Evolutionary conservation across 2,113 vertebrate genomes (phyloP), one percentile per base, ranked within the genome.

Genomic region (Polypterus senegalus): DNA sequence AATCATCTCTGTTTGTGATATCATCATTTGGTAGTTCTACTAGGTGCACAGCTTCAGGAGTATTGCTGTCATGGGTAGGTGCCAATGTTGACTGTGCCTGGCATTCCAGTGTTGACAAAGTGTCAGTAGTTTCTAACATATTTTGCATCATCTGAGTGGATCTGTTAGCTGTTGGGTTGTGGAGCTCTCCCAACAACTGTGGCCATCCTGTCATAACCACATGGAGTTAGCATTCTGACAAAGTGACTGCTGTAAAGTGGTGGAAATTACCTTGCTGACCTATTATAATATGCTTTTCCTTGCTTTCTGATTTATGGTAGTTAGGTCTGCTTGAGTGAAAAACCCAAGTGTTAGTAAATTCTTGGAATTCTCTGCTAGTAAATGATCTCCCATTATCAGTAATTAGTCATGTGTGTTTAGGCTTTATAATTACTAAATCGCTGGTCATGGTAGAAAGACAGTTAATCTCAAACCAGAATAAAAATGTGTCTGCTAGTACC

Each of bases 91-190:
- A n/a, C n/a, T n/a, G n/a, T n/a, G n/a, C n/a, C n/a, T n/a, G n/a
- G n/a, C n/a, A n/a, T n/a, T n/a, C n/a, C n/a, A n/a, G n/a, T n/a
- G n/a, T n/a, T n/a, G 46, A 61, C 53, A 6, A 66, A 48, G n/a
- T 66, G 52, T 47, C 47, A 6, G 9, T 60, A 56, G 59, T 66
- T 66, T 47, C 59, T 63, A 9, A 49, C 47, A 27, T 63, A 49
- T 11, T 27, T 44, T 7, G 6, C 47, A 47, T 48, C 62, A 3
- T 47, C 62, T 49, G 48, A 54, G 9, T 58, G n/a, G 27, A 67
- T 9, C 5, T 61, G 59, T 45, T 61, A 65, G 54, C 62, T 64
- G 53, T 61, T 68, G 27, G 66, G 66, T 9, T 68, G 59, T 48
- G 9, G 45, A 47, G 59, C 63, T 52, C 10, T 47, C n/a, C 48